phyloP scores from a whole-genome alignment of 2,888 invertebrate species.

The Helleia helle region DNA sequence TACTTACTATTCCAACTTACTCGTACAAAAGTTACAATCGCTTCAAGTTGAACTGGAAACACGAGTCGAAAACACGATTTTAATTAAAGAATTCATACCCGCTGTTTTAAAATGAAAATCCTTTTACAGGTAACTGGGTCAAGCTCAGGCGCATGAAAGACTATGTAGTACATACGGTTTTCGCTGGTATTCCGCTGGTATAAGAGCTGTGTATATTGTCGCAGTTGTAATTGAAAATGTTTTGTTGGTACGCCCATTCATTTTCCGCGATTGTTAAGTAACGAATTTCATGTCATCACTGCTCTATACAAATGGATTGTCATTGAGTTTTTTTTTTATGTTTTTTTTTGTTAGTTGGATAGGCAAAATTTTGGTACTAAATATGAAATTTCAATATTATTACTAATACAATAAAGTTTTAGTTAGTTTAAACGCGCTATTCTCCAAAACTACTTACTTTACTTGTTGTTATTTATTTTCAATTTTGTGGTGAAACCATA shows the following conservation, averaged over 20 bases:
- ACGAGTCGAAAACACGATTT: not conserved
- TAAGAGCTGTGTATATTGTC: not conserved
- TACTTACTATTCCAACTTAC: not conserved
- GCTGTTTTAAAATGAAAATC: slow-evolving; percentile 15
- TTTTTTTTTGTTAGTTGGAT: too few relatives aligned
- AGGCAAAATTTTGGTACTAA: not conserved
- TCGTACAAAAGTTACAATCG: not conserved
- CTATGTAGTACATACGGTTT: slow-evolving; percentile 19
- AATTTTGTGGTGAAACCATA: too few relatives aligned
- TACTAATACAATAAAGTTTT: too few relatives aligned
- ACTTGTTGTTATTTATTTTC: too few relatives aligned
- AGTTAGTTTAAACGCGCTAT: too few relatives aligned
- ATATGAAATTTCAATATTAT: too few relatives aligned
- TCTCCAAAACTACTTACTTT: too few relatives aligned
- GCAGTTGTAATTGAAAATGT: slow-evolving; percentile 27
- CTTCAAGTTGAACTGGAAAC: not conserved
- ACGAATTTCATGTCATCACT: not conserved
- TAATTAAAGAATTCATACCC: slow-evolving; percentile 2
- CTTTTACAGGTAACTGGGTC: slow-evolving; percentile 19
- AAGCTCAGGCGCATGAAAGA: slow-evolving; percentile 16
- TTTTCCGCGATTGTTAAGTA: not conserved
- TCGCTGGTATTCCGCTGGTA: slow-evolving; percentile 18
- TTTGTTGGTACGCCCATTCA: slow-evolving; percentile 18
- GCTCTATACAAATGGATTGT: too few relatives aligned
- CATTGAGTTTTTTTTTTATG: too few relatives aligned